Percentiles rank a stretch among this genome's conserved stretches.
These are phyloP conservation scores for Heterotilapia buettikoferi DNA, from an alignment of 2,113 vertebrate species.

Conservation along the genomic window DNA sequence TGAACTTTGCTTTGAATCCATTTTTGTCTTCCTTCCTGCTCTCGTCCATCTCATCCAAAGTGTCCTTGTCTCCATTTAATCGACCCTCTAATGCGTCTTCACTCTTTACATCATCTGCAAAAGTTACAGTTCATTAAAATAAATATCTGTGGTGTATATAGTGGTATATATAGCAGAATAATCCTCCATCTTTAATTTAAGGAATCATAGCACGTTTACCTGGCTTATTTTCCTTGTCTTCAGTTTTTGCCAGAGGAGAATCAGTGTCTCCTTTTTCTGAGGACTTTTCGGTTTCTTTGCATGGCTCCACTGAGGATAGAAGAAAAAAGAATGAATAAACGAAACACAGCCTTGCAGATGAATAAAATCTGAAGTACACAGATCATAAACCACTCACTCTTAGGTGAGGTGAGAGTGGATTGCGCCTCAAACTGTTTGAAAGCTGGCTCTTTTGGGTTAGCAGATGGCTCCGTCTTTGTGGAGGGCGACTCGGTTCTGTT, in stretches of 20 bases:
- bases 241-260: slow-evolving; percentile 62
- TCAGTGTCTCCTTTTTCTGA: slow-evolving; percentile 74
- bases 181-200: not conserved
- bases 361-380: not conserved
- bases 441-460: slow-evolving; percentile 43
- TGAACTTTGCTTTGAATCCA: slow-evolving; percentile 83
- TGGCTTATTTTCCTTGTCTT: slow-evolving; percentile 79
- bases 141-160: not conserved
- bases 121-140: not conserved
- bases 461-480: slow-evolving; percentile 49
- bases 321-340: not conserved
- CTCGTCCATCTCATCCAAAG: slow-evolving; percentile 82
- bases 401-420: slow-evolving; percentile 47
- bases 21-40: slow-evolving; percentile 83
- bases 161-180: not conserved
- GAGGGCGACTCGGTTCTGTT: slow-evolving; percentile 63
- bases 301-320: slow-evolving; percentile 65
- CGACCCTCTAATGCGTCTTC: slow-evolving; percentile 78
- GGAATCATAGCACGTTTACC: slow-evolving; percentile 58
- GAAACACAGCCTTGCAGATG: not conserved
- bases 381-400: slow-evolving; percentile 33
- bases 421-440: slow-evolving; percentile 52
- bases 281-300: slow-evolving; percentile 73
- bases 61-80: slow-evolving; percentile 83
- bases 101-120: slow-evolving; percentile 76